Evolutionary conservation across 2,888 invertebrate genomes (phyloP), one percentile per base, ranked within the genome.

Genomic region (Blastobasis adustella): DNA sequence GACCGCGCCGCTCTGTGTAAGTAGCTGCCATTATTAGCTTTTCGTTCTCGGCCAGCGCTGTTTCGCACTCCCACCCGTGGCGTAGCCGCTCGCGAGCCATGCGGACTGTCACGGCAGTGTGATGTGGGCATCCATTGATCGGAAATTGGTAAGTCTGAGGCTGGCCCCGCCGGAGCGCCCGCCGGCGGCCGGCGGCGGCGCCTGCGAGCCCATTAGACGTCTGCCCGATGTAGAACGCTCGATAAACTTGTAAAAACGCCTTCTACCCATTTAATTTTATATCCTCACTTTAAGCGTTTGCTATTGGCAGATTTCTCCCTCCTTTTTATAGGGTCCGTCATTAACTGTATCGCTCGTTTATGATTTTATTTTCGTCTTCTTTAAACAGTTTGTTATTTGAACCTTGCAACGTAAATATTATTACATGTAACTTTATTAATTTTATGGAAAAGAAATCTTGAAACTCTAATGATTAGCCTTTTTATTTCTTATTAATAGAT

Each of bases 181-280:
- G 71, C 68, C 66, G 65, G 69, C 71, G 69, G 69, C 67, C 66
- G 66, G 76, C 76, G 73, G 73, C 80, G 85, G 85, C 85, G 86
- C 86, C 87, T 82, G 71, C 70, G 69, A 76, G 76, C 75, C 85
- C 85, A 86, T 86, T 86, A 86, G 74, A 76, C 76, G 85, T 82
- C 86, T 82, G 77, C 76, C 75, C 79, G 80, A 82, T 84, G 80
- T 83, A 67, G 83, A 85, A 84, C 87, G 88, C 87, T 87, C 87
- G 85, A 87, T 87, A 87, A 87, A 87, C 87, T 87, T 86, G 81
- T 86, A 85, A 86, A 87, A 87, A 85, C 83, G 83, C 83, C 82
- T 83, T 84, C 83, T 81, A 82, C 79, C 81, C 81, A 84, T 86
- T 87, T 87, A 85, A 86, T 86, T 86, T 87, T 87, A 87, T 83